Evolutionary conservation across 2,797 vertebrate species (phyloP), one percentile per base, ranked within the genome.

Genomic region (Fringilla coelebs): DNA sequence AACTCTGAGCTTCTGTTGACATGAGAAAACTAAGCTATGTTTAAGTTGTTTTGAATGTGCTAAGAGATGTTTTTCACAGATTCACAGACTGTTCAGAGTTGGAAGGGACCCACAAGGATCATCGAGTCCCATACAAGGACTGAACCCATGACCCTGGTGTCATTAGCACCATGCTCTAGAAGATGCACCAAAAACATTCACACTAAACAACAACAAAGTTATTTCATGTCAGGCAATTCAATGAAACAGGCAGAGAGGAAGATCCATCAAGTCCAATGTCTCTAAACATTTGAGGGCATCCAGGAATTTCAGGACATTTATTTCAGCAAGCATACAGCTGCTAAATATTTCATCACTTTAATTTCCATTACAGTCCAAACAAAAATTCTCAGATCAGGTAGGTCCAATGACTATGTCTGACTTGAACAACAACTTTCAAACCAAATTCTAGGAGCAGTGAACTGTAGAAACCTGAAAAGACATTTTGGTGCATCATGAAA

Each of bases 121-220:
- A 83, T 10, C 3, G 2, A 45, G 24, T n/a, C n/a, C n/a, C 0
- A 0, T 20, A 26, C 9, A 52, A 67, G n/a, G 52, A 29, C 16
- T 51, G 45, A 67, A 51, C 10, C 31, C 25, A 40, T 21, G 34
- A 62, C 55, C 17, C 26, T 22, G 40, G 21, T 34, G 17, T 34
- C 43, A 48, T 9, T 55, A 70, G 31, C 25, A 54, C 34, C 55
- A 31, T 26, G 32, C 34, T 41, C 31, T 3, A 57, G 63, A 57
- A 73, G 45, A 15, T 2, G 3, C 20, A 48, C 19, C 65, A 51
- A 66, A 77, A 36, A 2, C 19, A 67, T 51, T 86, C 46, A 51
- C 9, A 70, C 7, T 22, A 60, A 86, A 49, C 14, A 85, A n/a
- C 17, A 36, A 65, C 2, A 2, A 54, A 86, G 9, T 46, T 85